Evolutionary conservation across 2,797 vertebrate species (phyloP), one percentile per base, ranked within the genome.

Genomic region (Gallirallus australis): DNA sequence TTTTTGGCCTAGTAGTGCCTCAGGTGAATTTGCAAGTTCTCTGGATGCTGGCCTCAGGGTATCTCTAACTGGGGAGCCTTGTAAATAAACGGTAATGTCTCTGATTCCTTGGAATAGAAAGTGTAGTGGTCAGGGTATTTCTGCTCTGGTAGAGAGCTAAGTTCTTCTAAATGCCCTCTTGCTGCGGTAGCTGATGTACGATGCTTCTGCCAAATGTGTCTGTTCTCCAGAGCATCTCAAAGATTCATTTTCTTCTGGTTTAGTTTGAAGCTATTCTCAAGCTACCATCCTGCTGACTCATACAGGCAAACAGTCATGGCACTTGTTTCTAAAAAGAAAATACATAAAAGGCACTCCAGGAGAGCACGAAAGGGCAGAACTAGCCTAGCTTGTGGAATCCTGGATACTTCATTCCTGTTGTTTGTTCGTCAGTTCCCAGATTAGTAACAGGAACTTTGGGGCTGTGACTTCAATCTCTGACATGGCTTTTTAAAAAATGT

Each of bases 381-480:
- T 68, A 37, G 61, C 45, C 23, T 37, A 18, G 68, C 25, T 89
- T 18, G 45, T 89, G 70, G 63, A 84, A 93, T 92, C 47, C 71
- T 61, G 35, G 15, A 37, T 91, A 50, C 86, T 88, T 73, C 23
- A 10, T 64, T 93, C 60, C 68, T 54, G 63, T 40, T 70, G 37
- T 79, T 91, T 95, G 40, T 61, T 85, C 64, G 33, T 73, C 39
- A 30, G 48, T 54, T 90, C 68, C 76, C 75, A 75, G 45, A 80
- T 92, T 85, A 95, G 88, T 57, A 85, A 72, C 56, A 52, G 31
- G 40, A 93, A 50, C 45, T 92, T 59, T 76, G 30, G 25, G 63
- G 23, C 64, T 82, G 61, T 82, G 93, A 80, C 45, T 73, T 90
- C 64, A 77, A 13, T 61, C 85, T 82, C 91, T 91, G 87, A 89